These are phyloP conservation scores for Thunnus thynnus DNA, from an alignment of 2,113 vertebrate species.

Conservation along the genomic window DNA sequence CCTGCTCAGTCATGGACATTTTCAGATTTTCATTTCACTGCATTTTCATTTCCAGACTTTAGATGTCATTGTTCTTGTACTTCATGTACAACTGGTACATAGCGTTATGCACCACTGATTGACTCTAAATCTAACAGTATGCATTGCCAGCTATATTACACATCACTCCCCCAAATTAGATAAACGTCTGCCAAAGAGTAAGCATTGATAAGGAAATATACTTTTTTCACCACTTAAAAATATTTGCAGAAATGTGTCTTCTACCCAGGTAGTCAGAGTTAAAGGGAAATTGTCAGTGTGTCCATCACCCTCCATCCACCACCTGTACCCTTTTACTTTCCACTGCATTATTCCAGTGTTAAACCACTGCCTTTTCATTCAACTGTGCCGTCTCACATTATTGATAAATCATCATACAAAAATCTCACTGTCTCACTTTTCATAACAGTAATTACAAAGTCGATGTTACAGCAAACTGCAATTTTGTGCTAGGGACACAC, in stretches of 20 bases:
- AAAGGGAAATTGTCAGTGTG: neutral
- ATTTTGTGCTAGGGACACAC: neutral
- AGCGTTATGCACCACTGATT: neutral
- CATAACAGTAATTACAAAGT: constrained; percentile 27
- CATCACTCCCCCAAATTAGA: neutral
- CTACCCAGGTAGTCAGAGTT: neutral
- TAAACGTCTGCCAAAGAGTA: neutral
- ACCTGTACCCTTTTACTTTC: neutral
- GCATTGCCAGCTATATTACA: neutral
- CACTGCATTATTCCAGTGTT: neutral
- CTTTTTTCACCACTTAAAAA: neutral
- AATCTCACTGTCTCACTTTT: constrained; percentile 11
- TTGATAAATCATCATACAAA: neutral
- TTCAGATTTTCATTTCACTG: too few species aligned
- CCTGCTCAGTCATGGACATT: too few species aligned
- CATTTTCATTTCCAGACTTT: too few species aligned
- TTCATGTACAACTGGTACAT: too few species aligned
- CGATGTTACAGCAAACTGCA: neutral
- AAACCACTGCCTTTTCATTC: neutral
- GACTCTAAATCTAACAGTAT: neutral
- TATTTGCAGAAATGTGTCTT: neutral
- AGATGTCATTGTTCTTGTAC: too few species aligned
- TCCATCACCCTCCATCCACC: neutral
- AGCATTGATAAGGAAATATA: neutral
- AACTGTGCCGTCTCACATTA: neutral